phyloP scores from a whole-genome alignment of 2,113 vertebrate species.

The Lasiurus cinereus region DNA sequence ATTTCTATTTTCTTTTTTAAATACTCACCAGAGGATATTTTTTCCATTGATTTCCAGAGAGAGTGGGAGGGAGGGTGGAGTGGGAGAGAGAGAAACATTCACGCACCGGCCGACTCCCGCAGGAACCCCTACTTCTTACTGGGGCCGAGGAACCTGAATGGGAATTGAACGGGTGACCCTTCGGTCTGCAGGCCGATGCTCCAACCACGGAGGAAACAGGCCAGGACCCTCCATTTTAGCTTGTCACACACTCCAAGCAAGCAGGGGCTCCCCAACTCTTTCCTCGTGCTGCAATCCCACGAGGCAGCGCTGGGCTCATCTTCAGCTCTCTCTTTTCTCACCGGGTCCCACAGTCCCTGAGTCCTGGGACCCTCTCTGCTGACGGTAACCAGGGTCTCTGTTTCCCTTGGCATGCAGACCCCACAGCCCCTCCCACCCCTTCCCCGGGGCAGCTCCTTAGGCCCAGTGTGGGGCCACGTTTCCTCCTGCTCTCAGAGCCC shows the following conservation, averaged over 20 bases:
- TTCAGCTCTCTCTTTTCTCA: neutral
- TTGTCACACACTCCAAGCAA: neutral
- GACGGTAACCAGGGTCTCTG: neutral
- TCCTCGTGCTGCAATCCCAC: neutral
- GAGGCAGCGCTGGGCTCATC: neutral
- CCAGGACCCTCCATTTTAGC: neutral
- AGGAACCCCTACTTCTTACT: too few species aligned
- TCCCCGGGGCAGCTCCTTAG: neutral
- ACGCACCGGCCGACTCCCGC: too few species aligned
- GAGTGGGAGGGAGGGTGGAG: too few species aligned
- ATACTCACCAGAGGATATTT: too few species aligned
- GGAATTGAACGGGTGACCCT: too few species aligned
- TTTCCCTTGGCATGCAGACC: neutral
- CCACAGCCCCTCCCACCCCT: neutral
- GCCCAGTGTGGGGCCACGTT: accelerated
- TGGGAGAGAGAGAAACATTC: too few species aligned
- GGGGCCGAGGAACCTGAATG: too few species aligned
- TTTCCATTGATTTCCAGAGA: too few species aligned
- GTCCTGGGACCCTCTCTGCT: neutral
- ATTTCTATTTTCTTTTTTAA: too few species aligned
- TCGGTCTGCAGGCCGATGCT: too few species aligned
- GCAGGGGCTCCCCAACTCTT: neutral
- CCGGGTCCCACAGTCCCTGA: neutral
- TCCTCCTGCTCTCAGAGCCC: neutral
- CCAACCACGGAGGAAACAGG: too few species aligned